Conservation (phyloP, 2,888 invertebrate species). For the Leptopterna dolabrata region DNA sequence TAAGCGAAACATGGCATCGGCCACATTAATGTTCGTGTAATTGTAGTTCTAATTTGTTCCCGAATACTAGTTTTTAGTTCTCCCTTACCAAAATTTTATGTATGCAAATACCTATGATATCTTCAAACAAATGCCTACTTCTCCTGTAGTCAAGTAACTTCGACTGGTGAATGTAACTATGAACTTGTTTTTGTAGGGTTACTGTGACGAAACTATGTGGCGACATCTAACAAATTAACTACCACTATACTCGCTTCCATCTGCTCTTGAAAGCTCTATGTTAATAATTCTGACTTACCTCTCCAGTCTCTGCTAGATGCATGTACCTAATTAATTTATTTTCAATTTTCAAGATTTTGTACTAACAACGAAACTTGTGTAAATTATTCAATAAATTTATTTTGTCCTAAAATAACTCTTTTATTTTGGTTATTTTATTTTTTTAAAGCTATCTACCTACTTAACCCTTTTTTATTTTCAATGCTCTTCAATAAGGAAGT, state of each 20-base stretch:
- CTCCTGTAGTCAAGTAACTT: neutral
- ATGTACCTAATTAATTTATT: conserved; percentile 33
- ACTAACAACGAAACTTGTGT: conserved; percentile 11
- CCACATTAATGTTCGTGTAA: no score
- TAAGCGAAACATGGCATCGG: no score
- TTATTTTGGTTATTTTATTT: neutral
- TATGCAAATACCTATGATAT: neutral
- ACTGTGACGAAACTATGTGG: conserved; percentile 38
- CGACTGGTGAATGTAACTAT: conserved; percentile 17
- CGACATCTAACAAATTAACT: conserved; percentile 23
- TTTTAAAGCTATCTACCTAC: neutral
- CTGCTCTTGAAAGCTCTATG: neutral
- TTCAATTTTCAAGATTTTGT: neutral
- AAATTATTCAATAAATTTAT: conserved; percentile 36
- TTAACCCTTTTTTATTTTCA: neutral
- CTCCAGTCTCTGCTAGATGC: neutral
- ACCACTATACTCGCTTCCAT: neutral
- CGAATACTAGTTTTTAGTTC: conserved; percentile 2
- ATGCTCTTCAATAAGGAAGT: neutral
- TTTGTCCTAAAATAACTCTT: conserved; percentile 4
- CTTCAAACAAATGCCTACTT: neutral
- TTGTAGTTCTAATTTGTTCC: neutral
- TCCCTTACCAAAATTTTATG: neutral
- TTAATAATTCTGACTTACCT: neutral
- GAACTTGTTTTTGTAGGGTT: conserved; percentile 38